Evolutionary conservation across 53 echinoderm and acorn worm genomes (phyloP).

Genomic region (Crossaster papposus): DNA sequence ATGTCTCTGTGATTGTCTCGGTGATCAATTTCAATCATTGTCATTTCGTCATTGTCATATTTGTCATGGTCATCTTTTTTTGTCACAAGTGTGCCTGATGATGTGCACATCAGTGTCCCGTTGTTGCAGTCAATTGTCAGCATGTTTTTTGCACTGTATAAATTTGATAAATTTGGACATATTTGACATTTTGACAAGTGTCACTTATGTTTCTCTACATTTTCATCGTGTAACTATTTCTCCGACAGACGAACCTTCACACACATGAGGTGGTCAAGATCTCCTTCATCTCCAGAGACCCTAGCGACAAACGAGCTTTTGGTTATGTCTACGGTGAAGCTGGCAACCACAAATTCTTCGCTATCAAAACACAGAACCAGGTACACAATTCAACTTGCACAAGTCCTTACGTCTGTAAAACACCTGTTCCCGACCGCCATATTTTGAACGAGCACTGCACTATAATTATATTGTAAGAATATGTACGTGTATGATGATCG

Average conservation of each 20-base stretch:
- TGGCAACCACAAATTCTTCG: conserved; percentile 91
- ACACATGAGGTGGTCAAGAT: conserved; percentile 92
- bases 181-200: too few species aligned
- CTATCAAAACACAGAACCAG: conserved; percentile 96
- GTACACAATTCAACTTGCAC: conserved; percentile 43
- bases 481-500: too few species aligned
- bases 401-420: background rate
- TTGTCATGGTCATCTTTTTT: too few species aligned
- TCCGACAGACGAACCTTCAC: conserved; percentile 68
- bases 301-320: conserved; percentile 88
- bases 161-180: too few species aligned
- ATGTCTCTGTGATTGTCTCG: too few species aligned
- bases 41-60: too few species aligned
- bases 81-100: too few species aligned
- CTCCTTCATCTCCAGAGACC: conserved; percentile 94
- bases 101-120: too few species aligned
- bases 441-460: too few species aligned
- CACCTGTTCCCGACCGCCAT: too few species aligned
- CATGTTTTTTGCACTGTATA: background rate
- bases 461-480: too few species aligned
- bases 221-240: background rate
- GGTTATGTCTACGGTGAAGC: conserved; percentile 91
- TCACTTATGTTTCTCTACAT: background rate
- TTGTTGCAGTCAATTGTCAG: background rate
- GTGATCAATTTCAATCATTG: too few species aligned